phyloP scores from a whole-genome alignment of 2,113 vertebrate species.

The Scophthalmus maximus region DNA sequence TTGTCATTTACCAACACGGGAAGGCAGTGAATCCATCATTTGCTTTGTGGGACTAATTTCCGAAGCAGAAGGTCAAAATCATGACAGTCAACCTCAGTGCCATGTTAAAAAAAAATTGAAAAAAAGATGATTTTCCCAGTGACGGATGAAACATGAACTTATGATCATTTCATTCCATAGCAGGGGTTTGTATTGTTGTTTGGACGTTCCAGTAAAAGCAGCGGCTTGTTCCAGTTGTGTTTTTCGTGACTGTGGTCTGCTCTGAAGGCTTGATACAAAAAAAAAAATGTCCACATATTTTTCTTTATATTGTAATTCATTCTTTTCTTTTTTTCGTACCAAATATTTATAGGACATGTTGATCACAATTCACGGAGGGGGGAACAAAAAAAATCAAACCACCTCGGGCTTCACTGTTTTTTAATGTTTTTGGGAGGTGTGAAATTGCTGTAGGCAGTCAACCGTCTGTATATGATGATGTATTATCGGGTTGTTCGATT shows the following conservation, averaged over 20 bases:
- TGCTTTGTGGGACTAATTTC: conserved; percentile 2
- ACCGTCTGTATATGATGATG: conserved; percentile 66
- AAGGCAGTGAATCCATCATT: neutral
- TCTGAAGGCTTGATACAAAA: conserved; percentile 83
- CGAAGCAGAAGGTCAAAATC: conserved; percentile 26
- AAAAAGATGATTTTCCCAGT: neutral
- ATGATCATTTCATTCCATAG: conserved; percentile 3
- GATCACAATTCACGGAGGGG: conserved; percentile 67
- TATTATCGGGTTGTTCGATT: conserved; percentile 69
- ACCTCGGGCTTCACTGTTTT: conserved; percentile 70
- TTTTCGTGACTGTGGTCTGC: conserved; percentile 80
- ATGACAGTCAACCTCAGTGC: conserved; percentile 28
- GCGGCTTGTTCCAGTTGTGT: conserved; percentile 61
- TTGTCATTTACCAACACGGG: conserved; percentile 25
- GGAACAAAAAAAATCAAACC: conserved; percentile 29
- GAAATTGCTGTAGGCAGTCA: conserved; percentile 67
- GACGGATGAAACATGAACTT: conserved; percentile 1
- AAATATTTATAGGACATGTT: conserved; percentile 92
- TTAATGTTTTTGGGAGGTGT: conserved; percentile 71
- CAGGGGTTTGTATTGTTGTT: conserved; percentile 46
- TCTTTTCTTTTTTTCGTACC: conserved; percentile 91
- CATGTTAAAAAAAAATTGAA: neutral
- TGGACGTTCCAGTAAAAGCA: conserved; percentile 33
- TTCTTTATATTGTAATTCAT: conserved; percentile 87
- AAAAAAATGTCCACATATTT: conserved; percentile 77